Percentiles rank a stretch among this genome's conserved stretches.
phyloP scores from a whole-genome alignment of 2,113 vertebrate genomes.

The Atractosteus spatula region DNA sequence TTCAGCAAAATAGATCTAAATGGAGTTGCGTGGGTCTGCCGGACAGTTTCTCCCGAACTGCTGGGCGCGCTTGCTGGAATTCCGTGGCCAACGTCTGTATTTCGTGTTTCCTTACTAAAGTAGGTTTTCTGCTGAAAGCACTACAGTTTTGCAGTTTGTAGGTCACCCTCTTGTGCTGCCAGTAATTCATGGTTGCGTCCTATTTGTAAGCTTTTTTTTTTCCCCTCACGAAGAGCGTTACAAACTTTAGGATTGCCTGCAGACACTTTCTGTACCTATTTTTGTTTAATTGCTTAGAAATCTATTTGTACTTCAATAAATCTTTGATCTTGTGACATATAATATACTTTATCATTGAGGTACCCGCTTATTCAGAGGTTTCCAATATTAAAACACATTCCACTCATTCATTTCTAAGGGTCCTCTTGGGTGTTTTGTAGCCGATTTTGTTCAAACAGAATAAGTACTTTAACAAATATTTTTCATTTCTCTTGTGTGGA shows the following conservation, averaged over 20 bases:
- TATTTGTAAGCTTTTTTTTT: constrained; percentile 4
- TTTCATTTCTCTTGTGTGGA: neutral
- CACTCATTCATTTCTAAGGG: neutral
- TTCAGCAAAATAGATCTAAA: neutral
- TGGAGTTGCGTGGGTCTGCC: neutral
- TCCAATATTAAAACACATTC: neutral
- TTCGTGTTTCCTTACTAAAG: neutral
- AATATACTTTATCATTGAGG: constrained; percentile 3
- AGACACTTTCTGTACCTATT: neutral
- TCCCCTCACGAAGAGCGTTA: neutral
- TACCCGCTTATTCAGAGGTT: neutral
- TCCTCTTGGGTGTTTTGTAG: neutral
- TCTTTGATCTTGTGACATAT: constrained; percentile 19
- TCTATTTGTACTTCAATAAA: constrained; percentile 10
- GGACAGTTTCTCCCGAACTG: neutral
- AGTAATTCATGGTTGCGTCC: constrained; percentile 10
- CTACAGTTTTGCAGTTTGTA: constrained; percentile 2
- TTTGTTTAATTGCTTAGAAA: constrained; percentile 17
- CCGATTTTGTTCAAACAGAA: neutral
- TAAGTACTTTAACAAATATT: neutral
- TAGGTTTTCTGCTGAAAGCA: constrained; percentile 8
- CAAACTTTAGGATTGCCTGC: constrained; percentile 11
- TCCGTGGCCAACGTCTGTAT: neutral
- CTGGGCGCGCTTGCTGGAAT: neutral
- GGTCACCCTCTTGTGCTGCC: constrained; percentile 19